phyloP scores from a whole-genome alignment of 2,888 invertebrate species.

The Yponomeuta sedellus region DNA sequence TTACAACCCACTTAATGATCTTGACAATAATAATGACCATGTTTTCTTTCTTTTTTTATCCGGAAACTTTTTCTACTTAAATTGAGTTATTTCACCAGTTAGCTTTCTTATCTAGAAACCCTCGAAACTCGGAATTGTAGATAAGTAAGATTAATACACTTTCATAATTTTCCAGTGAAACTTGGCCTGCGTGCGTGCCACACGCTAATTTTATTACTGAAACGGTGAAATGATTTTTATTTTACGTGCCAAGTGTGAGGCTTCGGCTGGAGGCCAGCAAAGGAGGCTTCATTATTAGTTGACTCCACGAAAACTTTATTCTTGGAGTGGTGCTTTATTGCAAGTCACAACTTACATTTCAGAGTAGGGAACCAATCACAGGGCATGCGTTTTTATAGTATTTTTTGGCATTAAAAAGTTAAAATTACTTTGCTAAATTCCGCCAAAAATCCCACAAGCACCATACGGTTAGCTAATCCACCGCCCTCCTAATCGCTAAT shows the following conservation, averaged over 20 bases:
- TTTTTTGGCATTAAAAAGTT: no score
- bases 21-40: background rate
- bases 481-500: no score
- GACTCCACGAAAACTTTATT: no score
- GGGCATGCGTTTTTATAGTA: no score
- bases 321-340: no score
- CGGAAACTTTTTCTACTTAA: background rate
- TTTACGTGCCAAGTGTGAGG: background rate
- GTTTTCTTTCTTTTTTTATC: background rate
- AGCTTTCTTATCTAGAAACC: background rate
- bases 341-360: no score
- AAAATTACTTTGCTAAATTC: no score
- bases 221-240: background rate
- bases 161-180: background rate
- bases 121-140: background rate
- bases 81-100: background rate
- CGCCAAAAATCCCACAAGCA: no score
- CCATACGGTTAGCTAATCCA: no score
- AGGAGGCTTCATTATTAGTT: background rate
- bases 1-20: background rate
- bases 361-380: no score
- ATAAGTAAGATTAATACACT: background rate
- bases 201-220: background rate
- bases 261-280: background rate
- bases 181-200: background rate